Evolutionary conservation across 2,797 vertebrate genomes (phyloP).

Genomic region (Bryconaethiops microstoma): DNA sequence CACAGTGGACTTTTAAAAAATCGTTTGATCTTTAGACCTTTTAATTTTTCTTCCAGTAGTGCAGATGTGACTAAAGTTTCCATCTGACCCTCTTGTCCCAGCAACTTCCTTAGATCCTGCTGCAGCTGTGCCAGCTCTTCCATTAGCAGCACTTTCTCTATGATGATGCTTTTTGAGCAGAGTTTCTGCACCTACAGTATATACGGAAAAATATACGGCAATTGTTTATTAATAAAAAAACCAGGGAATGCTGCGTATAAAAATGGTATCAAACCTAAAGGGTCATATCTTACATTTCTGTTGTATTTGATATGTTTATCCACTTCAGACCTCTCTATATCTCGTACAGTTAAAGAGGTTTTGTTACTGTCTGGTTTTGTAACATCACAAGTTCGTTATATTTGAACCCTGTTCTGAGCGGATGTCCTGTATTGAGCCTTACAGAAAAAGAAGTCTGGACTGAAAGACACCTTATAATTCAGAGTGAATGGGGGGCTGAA

Average conservation of each 20-base stretch:
- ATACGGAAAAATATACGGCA: not conserved
- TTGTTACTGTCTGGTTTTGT: too few relatives aligned
- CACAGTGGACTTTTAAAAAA: not conserved
- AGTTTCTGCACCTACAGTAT: slow-evolving; percentile 55
- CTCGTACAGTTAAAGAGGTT: too few relatives aligned
- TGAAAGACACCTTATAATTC: too few relatives aligned
- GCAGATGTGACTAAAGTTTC: not conserved
- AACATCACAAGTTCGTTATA: too few relatives aligned
- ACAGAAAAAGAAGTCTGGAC: too few relatives aligned
- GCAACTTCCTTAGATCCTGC: slow-evolving; percentile 13
- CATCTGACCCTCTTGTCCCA: not conserved
- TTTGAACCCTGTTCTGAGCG: too few relatives aligned
- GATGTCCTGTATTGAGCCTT: too few relatives aligned
- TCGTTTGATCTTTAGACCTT: slow-evolving; percentile 4
- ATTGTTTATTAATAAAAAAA: not conserved
- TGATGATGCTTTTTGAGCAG: slow-evolving; percentile 53
- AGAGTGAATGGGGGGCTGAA: too few relatives aligned
- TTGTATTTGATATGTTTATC: too few relatives aligned
- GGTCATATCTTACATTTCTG: too few relatives aligned
- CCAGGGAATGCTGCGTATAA: not conserved
- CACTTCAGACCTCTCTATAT: too few relatives aligned
- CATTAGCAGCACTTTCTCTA: slow-evolving; percentile 53
- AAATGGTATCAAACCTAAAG: too few relatives aligned
- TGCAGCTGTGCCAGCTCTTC: slow-evolving; percentile 45
- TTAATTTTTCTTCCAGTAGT: slow-evolving; percentile 14